Percentiles rank a stretch among this genome's conserved stretches.
These are phyloP conservation scores for Acinonyx jubatus DNA, from an alignment of 2,113 vertebrate genomes.

Conservation along the genomic window DNA sequence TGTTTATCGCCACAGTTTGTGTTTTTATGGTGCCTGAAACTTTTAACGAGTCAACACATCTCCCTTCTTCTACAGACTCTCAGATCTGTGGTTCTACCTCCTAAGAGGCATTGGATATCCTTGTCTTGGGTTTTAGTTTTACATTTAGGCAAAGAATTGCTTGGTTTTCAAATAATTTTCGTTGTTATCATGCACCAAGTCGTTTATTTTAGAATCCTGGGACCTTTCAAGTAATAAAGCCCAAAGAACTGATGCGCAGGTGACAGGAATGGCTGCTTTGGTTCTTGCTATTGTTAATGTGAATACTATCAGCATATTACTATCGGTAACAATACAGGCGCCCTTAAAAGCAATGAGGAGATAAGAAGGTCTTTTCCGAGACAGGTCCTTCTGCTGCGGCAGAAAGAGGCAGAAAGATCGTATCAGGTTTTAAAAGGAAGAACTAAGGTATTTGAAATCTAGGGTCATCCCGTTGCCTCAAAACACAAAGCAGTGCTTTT, in stretches of 20 bases:
- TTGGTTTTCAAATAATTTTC: slow-evolving; percentile 12
- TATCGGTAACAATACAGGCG: background rate
- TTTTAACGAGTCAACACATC: background rate
- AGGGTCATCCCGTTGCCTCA: background rate
- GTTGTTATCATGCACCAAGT: background rate
- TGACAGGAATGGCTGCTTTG: background rate
- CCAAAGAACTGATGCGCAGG: background rate
- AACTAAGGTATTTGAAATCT: background rate
- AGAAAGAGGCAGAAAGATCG: background rate
- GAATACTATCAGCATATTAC: background rate
- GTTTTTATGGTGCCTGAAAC: background rate
- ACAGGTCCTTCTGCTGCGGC: background rate
- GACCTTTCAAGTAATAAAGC: slow-evolving; percentile 12
- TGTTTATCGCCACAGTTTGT: background rate
- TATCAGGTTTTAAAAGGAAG: background rate
- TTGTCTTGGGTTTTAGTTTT: slow-evolving; percentile 47
- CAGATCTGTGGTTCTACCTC: background rate
- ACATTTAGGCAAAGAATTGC: background rate
- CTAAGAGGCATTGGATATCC: background rate
- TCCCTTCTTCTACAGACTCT: slow-evolving; percentile 25
- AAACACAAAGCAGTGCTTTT: slow-evolving; percentile 20
- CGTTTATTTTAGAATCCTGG: slow-evolving; percentile 49
- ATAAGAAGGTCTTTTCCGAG: background rate
- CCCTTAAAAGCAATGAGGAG: background rate
- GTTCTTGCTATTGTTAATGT: background rate